Percentiles rank a stretch among this genome's conserved stretches.
Conservation (phyloP, 2,113 vertebrate genomes). For the Microcebus jonahi region DNA sequence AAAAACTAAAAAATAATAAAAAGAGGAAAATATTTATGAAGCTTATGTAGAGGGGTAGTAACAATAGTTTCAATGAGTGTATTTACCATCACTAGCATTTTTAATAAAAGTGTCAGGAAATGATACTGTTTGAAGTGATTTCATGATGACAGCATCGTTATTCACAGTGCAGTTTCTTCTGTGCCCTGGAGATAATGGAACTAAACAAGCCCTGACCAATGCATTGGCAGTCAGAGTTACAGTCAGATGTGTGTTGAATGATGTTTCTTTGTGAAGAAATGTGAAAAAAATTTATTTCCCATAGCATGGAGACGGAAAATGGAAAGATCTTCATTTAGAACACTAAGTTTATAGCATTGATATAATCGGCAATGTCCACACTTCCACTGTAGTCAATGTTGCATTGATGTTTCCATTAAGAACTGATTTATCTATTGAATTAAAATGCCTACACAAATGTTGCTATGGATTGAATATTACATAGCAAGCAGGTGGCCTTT, state of each 20-base stretch:
- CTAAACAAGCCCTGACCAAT: background rate
- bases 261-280: slow-evolving; percentile 20
- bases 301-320: background rate
- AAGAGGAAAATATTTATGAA: slow-evolving; percentile 2
- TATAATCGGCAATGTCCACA: background rate
- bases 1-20: background rate
- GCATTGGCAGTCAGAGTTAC: background rate
- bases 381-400: slow-evolving; percentile 48
- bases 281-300: slow-evolving; percentile 13
- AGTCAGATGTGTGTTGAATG: background rate
- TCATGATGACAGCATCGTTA: background rate
- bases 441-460: slow-evolving; percentile 58
- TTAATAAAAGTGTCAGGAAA: slow-evolving; percentile 1
- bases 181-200: background rate
- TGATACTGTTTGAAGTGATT: slow-evolving; percentile 2
- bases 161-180: background rate
- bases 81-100: slow-evolving; percentile 26
- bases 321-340: background rate
- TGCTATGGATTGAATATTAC: slow-evolving; percentile 61
- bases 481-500: slow-evolving; percentile 35
- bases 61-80: background rate
- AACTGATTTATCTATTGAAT: slow-evolving; percentile 60
- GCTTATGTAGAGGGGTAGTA: background rate
- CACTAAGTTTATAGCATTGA: background rate
- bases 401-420: slow-evolving; percentile 48